Conservation (phyloP, 2,797 vertebrate genomes). For the Ambastaia sidthimunki region DNA sequence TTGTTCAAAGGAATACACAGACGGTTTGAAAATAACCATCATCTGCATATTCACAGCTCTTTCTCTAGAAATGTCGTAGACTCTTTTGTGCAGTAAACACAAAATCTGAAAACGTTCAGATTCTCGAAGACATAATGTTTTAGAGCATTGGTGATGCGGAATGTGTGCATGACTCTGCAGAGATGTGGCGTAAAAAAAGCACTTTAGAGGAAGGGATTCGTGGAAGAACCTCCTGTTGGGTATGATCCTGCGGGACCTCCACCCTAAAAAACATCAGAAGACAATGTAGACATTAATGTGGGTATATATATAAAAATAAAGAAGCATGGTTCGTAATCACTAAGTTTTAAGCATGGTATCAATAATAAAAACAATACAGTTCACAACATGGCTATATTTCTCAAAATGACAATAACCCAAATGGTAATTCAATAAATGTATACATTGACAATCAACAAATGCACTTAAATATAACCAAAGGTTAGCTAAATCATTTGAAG, state of each 20-base stretch:
- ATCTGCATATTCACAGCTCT: slow-evolving; percentile 70
- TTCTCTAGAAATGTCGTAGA: slow-evolving; percentile 45
- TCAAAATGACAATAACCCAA: too few relatives aligned
- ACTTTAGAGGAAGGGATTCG: slow-evolving; percentile 98
- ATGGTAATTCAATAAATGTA: too few relatives aligned
- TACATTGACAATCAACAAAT: too few relatives aligned
- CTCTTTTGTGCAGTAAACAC: slow-evolving; percentile 55
- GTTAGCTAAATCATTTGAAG: too few relatives aligned
- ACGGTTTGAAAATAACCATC: slow-evolving; percentile 72
- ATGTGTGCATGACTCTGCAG: slow-evolving; percentile 88
- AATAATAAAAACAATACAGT: too few relatives aligned
- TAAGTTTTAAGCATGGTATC: too few relatives aligned
- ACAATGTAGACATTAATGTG: not conserved
- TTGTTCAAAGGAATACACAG: slow-evolving; percentile 74
- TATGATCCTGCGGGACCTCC: slow-evolving; percentile 89
- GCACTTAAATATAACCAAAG: too few relatives aligned
- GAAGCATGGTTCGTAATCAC: too few relatives aligned
- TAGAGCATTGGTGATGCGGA: slow-evolving; percentile 86
- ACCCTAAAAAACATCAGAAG: slow-evolving; percentile 73
- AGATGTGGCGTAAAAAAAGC: slow-evolving; percentile 70
- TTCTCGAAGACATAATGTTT: slow-evolving; percentile 82
- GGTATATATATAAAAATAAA: too few relatives aligned
- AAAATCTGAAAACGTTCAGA: slow-evolving; percentile 72
- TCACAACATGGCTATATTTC: too few relatives aligned
- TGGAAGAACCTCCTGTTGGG: slow-evolving; percentile 89